A percentile compares a stretch with the other conserved stretches of the same genome.
Conservation (phyloP, 2,888 invertebrate species). For the Autographa pulchrina region DNA sequence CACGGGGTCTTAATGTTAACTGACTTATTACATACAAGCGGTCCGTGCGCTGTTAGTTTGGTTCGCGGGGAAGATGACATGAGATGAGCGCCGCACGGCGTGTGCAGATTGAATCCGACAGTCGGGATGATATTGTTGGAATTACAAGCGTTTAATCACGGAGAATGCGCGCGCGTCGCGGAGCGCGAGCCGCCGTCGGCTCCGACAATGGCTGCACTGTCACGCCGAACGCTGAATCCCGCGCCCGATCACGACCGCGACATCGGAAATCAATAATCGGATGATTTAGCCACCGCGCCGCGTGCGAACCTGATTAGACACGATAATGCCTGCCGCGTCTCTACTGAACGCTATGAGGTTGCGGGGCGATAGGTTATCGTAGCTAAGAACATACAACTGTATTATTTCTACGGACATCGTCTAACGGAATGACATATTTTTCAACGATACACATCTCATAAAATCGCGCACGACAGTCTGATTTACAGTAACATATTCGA, state of each 20-base stretch:
- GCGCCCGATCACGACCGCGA: slow-evolving; percentile 89
- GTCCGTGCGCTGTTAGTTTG: slow-evolving; percentile 60
- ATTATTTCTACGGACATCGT: slow-evolving; percentile 73
- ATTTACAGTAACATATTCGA: slow-evolving; percentile 79
- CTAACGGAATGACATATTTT: slow-evolving; percentile 85
- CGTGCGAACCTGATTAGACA: slow-evolving; percentile 89
- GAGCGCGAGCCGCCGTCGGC: slow-evolving; percentile 72
- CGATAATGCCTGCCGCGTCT: slow-evolving; percentile 85
- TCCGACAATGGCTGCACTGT: slow-evolving; percentile 85
- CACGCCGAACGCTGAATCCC: slow-evolving; percentile 83
- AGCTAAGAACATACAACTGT: slow-evolving; percentile 78
- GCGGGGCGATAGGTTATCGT: slow-evolving; percentile 85
- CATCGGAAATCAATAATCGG: slow-evolving; percentile 89
- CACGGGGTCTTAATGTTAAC: slow-evolving; percentile 69
- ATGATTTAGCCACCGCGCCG: slow-evolving; percentile 89
- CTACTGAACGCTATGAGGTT: slow-evolving; percentile 71
- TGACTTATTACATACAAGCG: slow-evolving; percentile 64
- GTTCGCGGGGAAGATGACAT: slow-evolving; percentile 69
- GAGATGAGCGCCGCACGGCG: slow-evolving; percentile 71
- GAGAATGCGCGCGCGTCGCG: slow-evolving; percentile 80
- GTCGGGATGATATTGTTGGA: slow-evolving; percentile 86
- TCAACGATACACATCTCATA: slow-evolving; percentile 81
- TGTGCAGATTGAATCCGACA: slow-evolving; percentile 83
- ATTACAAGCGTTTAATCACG: slow-evolving; percentile 88
- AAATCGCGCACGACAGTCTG: slow-evolving; percentile 76